A percentile compares a stretch with the other conserved stretches of the same genome.
Conservation (phyloP, 2,888 invertebrate species). For the Pandemis corylana region DNA sequence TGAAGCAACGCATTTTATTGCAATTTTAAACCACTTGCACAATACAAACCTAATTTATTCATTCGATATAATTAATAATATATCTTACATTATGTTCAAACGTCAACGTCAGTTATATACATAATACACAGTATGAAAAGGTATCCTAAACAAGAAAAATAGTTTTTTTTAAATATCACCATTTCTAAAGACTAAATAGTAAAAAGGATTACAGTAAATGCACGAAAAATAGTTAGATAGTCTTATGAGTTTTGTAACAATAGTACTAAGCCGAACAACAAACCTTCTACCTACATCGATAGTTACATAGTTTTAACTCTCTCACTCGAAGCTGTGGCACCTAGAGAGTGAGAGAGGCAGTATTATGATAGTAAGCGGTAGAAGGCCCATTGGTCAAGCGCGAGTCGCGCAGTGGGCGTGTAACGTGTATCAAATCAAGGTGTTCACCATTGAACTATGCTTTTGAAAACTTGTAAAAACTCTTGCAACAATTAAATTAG, state of each 20-base stretch:
- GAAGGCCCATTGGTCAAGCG: not conserved
- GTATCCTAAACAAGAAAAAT: slow-evolving; percentile 62
- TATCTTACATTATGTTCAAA: slow-evolving; percentile 71
- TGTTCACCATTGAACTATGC: not conserved
- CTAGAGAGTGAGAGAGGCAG: not conserved
- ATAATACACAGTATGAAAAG: slow-evolving; percentile 65
- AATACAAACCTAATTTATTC: slow-evolving; percentile 49
- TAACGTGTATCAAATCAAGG: not conserved
- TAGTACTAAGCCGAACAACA: slow-evolving; percentile 53
- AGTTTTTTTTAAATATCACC: slow-evolving; percentile 71
- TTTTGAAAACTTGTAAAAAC: not conserved
- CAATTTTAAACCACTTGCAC: slow-evolving; percentile 48
- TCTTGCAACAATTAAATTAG: not conserved
- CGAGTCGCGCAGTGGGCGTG: not conserved
- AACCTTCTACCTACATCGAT: not conserved
- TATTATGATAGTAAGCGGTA: not conserved
- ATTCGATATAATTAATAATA: slow-evolving; percentile 51
- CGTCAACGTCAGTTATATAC: slow-evolving; percentile 72
- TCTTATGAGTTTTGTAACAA: slow-evolving; percentile 75
- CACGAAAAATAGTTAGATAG: slow-evolving; percentile 83
- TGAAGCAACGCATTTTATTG: slow-evolving; percentile 51
- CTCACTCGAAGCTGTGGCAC: not conserved
- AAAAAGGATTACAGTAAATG: slow-evolving; percentile 84
- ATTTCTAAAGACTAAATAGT: slow-evolving; percentile 75
- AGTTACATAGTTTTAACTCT: not conserved